Evolutionary conservation across 1,140 invertebrate genomes (phyloP), one percentile per base, ranked within the genome.

Genomic region (Brachionus rotundiformis): DNA sequence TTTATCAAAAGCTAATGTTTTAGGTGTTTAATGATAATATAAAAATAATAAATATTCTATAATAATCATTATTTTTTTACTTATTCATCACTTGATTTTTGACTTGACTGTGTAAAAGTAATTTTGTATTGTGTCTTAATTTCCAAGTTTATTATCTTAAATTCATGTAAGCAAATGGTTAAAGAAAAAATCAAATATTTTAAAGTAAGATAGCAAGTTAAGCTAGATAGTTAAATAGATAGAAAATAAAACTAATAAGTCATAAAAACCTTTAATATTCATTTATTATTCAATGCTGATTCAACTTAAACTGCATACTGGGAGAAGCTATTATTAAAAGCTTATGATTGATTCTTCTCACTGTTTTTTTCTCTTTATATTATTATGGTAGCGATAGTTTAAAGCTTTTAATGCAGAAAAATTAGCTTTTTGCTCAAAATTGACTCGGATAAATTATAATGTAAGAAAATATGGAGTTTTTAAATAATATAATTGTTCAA

Each of bases 1-100:
- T 29, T 36, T 59, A 19, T 79, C 76, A 10, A 79, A 61, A 79
- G 27, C 33, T 23, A 36, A 39, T 63, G 31, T 79, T 59, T 59
- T 59, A 59, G 47, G 29, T 59, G 23, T 47, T 47, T 49, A 16
- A 77, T n/a, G n/a, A n/a, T n/a, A n/a, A n/a, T n/a, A n/a, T n/a
- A 54, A n/a, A 7, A 0, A 19, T 25, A 54, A 54, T 25, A 54
- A 68, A 33, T 16, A 68, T 27, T 68, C 7, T 29, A 33, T 29
- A 33, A 29, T 25, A n/a, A 33, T 19, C n/a, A 19, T 7, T 8
- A 19, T 16, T 8, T 68, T 68, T 8, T 27, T n/a, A 29, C 8
- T 68, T 41, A 7, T 68, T 29, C 29, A 68, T 33, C 19, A 19
- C 8, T 54, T 19, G 2, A 25, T 54, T 54, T 49, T 19, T 23